Base-by-base conservation (phyloP, 2,888 invertebrate genomes). In the Eulithis testata region DNA sequence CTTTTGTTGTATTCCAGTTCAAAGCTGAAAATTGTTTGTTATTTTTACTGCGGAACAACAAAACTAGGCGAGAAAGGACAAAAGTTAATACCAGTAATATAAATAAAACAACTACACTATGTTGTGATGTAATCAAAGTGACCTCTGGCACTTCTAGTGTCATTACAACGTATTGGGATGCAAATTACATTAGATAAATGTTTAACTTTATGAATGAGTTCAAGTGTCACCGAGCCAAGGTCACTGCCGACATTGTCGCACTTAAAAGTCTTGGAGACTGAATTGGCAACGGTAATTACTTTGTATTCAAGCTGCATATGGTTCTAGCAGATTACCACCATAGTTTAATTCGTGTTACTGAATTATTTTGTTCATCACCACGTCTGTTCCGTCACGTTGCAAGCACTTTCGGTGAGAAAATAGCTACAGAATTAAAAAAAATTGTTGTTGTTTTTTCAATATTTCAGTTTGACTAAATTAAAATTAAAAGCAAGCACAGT, bases 121-220 rank as follows among this genome's bases (percentile, higher is more conserved):
- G 9, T 70, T 61, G 60, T 76, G 78, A 76, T 76, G 73, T 69
- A 77, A 77, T 76, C 72, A 69, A 66, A 71, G 74, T 76, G 78
- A 78, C 75, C 79, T 76, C 73, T 72, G 66, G 44, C 45, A 59
- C 55, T 12, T 58, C 47, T 53, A 36, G 65, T 69, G 73, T 76
- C 75, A 74, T 74, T 73, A 66, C 68, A 63, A 57, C 74, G 73
- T 79, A 83, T 85, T 82, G 74, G 74, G 74, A 83, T 84, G 85
- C 82, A 84, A 86, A 86, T 84, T 80, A 82, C 77, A 81, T 83
- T 77, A 80, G 62, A 50, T 66, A 60, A 79, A 72, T 75, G 76
- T 76, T 79, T 73, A 76, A 72, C 71, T 75, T 80, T 79, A 78
- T 81, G 80, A 84, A 84, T 81, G 85, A 82, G 81, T 80, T 81